Conservation (phyloP, 2,797 vertebrate genomes). For the Parambassis ranga region DNA sequence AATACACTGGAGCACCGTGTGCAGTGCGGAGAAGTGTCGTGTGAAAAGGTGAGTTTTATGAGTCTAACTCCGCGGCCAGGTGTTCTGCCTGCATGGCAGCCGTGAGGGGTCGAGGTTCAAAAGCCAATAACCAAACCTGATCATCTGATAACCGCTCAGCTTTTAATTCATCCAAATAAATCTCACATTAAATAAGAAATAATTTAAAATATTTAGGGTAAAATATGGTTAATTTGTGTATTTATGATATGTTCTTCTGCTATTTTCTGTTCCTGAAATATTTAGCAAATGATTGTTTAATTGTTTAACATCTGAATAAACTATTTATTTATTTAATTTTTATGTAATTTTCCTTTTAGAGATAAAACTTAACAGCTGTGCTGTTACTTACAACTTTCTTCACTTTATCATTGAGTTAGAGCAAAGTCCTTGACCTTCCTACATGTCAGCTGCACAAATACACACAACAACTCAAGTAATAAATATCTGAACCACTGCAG, state of each 20-base stretch:
- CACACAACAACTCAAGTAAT: not conserved
- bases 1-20: constrained; percentile 86
- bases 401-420: not conserved
- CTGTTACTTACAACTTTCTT: not conserved
- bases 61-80: constrained; percentile 6
- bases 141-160: not conserved
- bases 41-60: constrained; percentile 89
- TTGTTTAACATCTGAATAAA: no score
- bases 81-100: not conserved
- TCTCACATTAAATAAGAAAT: no score
- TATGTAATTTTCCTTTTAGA: no score
- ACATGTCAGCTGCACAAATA: not conserved
- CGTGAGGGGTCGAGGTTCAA: constrained; percentile 74
- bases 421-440: constrained; percentile 17
- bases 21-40: constrained; percentile 88
- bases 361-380: no score
- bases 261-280: no score
- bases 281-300: no score
- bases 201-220: no score
- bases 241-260: no score
- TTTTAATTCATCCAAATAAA: no score
- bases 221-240: no score
- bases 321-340: no score
- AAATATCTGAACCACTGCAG: not conserved
- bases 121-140: not conserved